Evolutionary conservation across 2,113 vertebrate species (phyloP), one percentile per base, ranked within the genome.

Genomic region (Indri indri): DNA sequence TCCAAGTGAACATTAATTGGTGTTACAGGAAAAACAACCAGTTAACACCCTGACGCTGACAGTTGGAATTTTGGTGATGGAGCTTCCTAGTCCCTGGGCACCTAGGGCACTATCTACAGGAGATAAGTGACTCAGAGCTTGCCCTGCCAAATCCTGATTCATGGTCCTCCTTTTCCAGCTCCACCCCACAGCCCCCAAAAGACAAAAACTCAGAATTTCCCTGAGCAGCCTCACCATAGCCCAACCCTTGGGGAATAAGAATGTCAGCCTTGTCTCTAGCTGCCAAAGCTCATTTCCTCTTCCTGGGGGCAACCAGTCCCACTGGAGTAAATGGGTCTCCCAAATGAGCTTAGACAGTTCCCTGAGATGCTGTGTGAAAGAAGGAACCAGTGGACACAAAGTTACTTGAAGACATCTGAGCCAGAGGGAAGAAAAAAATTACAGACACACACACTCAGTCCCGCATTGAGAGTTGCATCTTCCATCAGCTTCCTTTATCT

Each of bases 51-150:
- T 45, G 57, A 82, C 59, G 59, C 74, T 92, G 82, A 84, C 80
- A 71, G 34, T 2, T 80, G 87, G 93, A 87, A 95, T 73, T 50
- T 73, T 37, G 54, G 77, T 83, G 93, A 45, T 92, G 32, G 52
- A 30, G 77, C 65, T 71, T 80, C 80, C 52, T 30, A 12, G 22
- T 66, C 30, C 47, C 47, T 0, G 0, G 66, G 88, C 59, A 86
- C 52, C n/a, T 8, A 3, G 14, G 84, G 17, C 30, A 3, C 70
- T 91, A 71, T 80, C 93, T 93, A 9, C 22, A 84, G 57, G 71
- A 91, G 79, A 87, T 93, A 94, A 79, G 61, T 91, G 96, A 94
- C 91, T 97, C 86, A 95, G 79, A 94, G 32, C 37, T 95, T 63
- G 40, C 68, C 91, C 12, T 59, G 68, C 77, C 93, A 74, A 90